These are phyloP conservation scores for Drosophila kurseongensis DNA, from an alignment of 1,140 invertebrate species.

Conservation along the genomic window DNA sequence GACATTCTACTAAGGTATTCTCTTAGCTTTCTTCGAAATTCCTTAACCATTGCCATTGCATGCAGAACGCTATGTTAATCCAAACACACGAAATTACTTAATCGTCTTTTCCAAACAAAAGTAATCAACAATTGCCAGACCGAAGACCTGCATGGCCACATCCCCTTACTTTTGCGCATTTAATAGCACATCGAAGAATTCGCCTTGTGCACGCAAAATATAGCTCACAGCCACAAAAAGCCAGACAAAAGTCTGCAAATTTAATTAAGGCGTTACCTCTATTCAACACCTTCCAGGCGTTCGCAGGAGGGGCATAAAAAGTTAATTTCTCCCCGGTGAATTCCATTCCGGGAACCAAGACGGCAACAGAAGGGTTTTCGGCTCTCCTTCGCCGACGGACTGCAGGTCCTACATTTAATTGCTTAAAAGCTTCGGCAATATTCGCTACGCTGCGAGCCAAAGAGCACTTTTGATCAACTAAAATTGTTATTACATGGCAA, in stretches of 20 bases:
- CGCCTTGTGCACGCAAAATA: constrained; percentile 61
- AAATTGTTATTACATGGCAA: constrained; percentile 60
- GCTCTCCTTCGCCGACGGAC: constrained; percentile 4
- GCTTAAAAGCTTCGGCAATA: constrained; percentile 58
- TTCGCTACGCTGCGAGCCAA: constrained; percentile 36
- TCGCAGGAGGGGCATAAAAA: constrained; percentile 44
- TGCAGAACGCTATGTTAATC: constrained; percentile 56
- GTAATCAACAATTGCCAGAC: constrained; percentile 68
- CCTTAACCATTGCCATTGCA: constrained; percentile 38
- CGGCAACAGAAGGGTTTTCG: background rate
- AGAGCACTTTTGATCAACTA: constrained; percentile 57
- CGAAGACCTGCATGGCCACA: constrained; percentile 24
- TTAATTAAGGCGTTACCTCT: constrained; percentile 78
- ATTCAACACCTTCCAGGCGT: constrained; percentile 80
- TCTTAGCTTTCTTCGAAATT: too few species aligned
- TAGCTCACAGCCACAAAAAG: constrained; percentile 31
- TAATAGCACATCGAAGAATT: constrained; percentile 59
- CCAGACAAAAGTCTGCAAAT: constrained; percentile 68
- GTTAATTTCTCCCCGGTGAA: constrained; percentile 59
- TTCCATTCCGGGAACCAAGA: constrained; percentile 67
- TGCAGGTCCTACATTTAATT: constrained; percentile 61
- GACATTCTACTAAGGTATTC: background rate
- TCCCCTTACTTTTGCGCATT: constrained; percentile 10
- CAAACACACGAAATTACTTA: constrained; percentile 63
- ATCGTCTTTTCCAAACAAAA: constrained; percentile 59